Evolutionary conservation across 1,140 invertebrate genomes (phyloP).

Genomic region (Macrotrachela quadricornifera): DNA sequence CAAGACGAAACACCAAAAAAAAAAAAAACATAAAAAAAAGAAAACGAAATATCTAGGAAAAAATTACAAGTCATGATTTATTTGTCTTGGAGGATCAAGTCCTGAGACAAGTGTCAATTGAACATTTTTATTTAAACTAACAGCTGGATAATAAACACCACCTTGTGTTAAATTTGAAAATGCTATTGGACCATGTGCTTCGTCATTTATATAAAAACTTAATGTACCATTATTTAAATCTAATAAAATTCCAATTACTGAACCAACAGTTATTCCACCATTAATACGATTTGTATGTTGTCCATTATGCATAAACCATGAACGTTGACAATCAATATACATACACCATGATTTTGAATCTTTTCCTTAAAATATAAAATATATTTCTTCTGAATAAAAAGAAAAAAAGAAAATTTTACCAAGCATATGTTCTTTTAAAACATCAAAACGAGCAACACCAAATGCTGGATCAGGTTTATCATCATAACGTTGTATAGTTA

Average conservation of each 20-base stretch:
- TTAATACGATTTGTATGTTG: slow-evolving; percentile 67
- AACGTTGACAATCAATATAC: slow-evolving; percentile 84
- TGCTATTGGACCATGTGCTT: slow-evolving; percentile 41
- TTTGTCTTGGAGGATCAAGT: slow-evolving; percentile 48
- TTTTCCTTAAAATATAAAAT: slow-evolving; percentile 33
- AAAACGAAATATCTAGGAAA: no score
- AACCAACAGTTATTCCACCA: slow-evolving; percentile 61
- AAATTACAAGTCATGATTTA: no score
- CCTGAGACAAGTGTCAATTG: slow-evolving; percentile 76
- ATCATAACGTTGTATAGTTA: slow-evolving; percentile 71
- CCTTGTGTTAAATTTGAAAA: slow-evolving; percentile 22
- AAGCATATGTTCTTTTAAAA: slow-evolving; percentile 72
- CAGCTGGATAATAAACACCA: slow-evolving; percentile 74
- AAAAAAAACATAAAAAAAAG: no score
- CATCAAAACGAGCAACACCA: slow-evolving; percentile 72
- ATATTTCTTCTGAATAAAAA: no score
- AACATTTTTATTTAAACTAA: slow-evolving; percentile 82
- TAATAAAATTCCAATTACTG: slow-evolving; percentile 67
- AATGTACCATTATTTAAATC: slow-evolving; percentile 71
- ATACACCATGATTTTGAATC: slow-evolving; percentile 94
- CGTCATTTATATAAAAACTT: slow-evolving; percentile 79
- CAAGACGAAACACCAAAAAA: no score
- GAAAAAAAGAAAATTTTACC: slow-evolving; percentile 36
- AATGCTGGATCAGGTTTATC: slow-evolving; percentile 86
- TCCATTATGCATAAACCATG: slow-evolving; percentile 76